A percentile compares a stretch with the other conserved stretches of the same genome.
phyloP scores from a whole-genome alignment of 2,797 vertebrate genomes.

The Allobates femoralis region DNA sequence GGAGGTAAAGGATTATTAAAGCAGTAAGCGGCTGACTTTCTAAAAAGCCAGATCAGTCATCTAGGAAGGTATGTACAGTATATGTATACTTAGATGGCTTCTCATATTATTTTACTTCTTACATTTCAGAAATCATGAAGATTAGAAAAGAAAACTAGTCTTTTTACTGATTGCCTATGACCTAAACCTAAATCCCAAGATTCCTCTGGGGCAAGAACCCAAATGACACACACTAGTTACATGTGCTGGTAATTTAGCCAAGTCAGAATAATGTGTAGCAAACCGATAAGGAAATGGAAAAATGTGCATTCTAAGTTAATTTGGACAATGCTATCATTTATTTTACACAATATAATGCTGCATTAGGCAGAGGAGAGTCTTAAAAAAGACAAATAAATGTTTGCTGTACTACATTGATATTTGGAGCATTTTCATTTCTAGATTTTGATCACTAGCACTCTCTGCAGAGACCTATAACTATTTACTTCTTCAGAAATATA shows the following conservation, averaged over 20 bases:
- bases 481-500: conserved; percentile 17
- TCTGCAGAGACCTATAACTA: not conserved
- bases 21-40: too few species aligned
- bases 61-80: too few species aligned
- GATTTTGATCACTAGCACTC: not conserved
- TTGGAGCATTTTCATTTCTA: not conserved
- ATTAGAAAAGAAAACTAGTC: too few species aligned
- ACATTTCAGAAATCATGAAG: too few species aligned
- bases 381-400: not conserved
- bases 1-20: too few species aligned
- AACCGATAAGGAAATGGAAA: not conserved
- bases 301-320: not conserved
- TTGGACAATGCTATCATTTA: not conserved
- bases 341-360: not conserved
- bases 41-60: too few species aligned
- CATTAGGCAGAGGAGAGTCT: not conserved
- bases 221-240: too few species aligned
- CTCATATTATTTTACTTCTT: too few species aligned
- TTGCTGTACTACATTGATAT: not conserved
- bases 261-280: not conserved
- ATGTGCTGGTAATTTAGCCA: not conserved
- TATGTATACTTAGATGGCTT: too few species aligned
- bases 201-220: too few species aligned
- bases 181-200: too few species aligned
- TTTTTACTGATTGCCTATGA: too few species aligned